A percentile compares a stretch with the other conserved stretches of the same genome.
Conservation (phyloP, 2,888 invertebrate genomes). For the Hirtodrosophila duncani region DNA sequence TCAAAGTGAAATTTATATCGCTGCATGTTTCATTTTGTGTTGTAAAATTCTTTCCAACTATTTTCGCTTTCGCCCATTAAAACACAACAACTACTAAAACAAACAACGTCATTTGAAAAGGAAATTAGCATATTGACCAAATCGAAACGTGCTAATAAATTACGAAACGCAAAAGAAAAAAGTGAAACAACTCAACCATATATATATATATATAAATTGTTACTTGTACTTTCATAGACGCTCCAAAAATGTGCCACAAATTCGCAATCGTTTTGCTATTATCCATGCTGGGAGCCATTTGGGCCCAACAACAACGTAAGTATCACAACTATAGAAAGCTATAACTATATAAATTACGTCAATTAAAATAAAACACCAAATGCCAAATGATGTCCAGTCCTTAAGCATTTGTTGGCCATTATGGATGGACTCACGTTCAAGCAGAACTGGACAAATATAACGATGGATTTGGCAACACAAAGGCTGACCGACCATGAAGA, state of each 20-base stretch:
- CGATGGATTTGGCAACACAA: no score
- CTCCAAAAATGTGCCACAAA: slow-evolving; percentile 53
- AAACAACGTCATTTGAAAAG: slow-evolving; percentile 30
- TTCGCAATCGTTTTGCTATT: slow-evolving; percentile 54
- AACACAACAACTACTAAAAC: slow-evolving; percentile 1
- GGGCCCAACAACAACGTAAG: slow-evolving; percentile 71
- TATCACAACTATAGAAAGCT: slow-evolving; percentile 27
- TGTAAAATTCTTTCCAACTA: slow-evolving; percentile 30
- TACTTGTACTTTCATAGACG: slow-evolving; percentile 70
- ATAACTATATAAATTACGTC: slow-evolving; percentile 21
- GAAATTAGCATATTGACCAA: slow-evolving; percentile 42
- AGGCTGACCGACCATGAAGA: no score
- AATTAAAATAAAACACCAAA: slow-evolving; percentile 22
- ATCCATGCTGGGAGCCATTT: slow-evolving; percentile 43
- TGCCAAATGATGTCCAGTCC: slow-evolving; percentile 20
- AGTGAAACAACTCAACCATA: slow-evolving; percentile 45
- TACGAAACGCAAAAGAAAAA: slow-evolving; percentile 56
- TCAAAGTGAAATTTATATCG: slow-evolving; percentile 53
- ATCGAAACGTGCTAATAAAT: slow-evolving; percentile 59
- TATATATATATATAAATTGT: slow-evolving; percentile 22
- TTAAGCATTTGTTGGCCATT: no score
- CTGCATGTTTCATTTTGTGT: slow-evolving; percentile 24
- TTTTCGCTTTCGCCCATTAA: slow-evolving; percentile 62
- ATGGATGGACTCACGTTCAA: no score
- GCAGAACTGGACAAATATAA: no score